Conservation (phyloP, 2,113 vertebrate genomes). For the Malurus alboscapulatus region DNA sequence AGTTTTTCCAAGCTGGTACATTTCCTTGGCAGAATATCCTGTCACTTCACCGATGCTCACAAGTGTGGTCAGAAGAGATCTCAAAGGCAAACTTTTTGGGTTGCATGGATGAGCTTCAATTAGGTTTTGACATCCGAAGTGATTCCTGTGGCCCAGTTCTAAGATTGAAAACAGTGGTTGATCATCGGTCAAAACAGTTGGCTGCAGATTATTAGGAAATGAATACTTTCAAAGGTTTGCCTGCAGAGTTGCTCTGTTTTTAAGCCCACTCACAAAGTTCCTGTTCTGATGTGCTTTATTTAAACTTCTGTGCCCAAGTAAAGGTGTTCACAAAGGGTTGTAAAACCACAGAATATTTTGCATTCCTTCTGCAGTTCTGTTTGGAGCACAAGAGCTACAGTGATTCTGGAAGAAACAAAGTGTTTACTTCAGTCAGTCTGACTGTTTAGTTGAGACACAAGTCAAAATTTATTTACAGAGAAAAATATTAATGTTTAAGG, state of each 20-base stretch:
- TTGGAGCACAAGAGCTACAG: not conserved
- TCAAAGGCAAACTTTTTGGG: not conserved
- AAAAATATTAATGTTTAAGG: not conserved
- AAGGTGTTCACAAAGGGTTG: not conserved
- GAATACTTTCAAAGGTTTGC: rapidly evolving
- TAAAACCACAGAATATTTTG: not conserved
- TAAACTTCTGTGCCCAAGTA: not conserved
- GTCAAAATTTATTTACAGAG: not conserved
- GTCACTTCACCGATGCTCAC: not conserved
- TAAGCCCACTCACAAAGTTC: not conserved
- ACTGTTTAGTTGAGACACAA: not conserved
- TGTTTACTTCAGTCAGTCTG: not conserved
- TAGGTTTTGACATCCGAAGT: not conserved
- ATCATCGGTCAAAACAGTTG: not conserved
- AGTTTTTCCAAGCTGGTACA: not conserved
- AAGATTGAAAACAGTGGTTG: not conserved
- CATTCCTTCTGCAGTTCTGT: not conserved
- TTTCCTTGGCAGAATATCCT: not conserved
- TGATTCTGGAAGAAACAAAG: not conserved
- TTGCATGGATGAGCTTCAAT: not conserved
- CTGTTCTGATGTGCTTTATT: not conserved
- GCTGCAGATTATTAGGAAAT: not conserved
- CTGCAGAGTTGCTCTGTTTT: not conserved
- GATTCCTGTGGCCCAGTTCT: not conserved
- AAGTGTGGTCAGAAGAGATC: not conserved